phyloP scores from a whole-genome alignment of 2,113 vertebrate species.

The Coracopsis vasa region DNA sequence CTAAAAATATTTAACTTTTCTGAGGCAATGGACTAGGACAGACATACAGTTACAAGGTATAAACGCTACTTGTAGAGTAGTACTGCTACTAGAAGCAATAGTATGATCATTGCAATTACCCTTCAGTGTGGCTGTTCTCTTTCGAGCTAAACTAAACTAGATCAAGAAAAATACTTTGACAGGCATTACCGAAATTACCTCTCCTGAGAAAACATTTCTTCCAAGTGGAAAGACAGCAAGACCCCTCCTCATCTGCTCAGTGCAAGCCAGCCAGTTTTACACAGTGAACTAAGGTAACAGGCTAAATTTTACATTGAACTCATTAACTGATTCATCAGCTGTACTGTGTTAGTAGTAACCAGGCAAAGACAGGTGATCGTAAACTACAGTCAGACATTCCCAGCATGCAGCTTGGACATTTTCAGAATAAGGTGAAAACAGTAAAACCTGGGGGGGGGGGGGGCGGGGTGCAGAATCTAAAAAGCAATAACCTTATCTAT shows the following conservation, averaged over 20 bases:
- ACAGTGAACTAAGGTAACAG: not conserved
- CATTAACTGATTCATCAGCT: not conserved
- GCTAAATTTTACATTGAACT: not conserved
- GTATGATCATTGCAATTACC: rapidly evolving
- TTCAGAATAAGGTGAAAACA: not conserved
- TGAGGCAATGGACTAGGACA: not conserved
- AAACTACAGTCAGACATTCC: not conserved
- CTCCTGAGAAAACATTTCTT: not conserved
- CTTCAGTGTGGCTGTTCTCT: not conserved
- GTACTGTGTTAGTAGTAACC: not conserved
- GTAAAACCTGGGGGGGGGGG: not conserved
- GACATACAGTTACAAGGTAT: not conserved
- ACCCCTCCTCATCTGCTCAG: not conserved
- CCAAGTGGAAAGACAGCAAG: not conserved
- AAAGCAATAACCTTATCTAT: not conserved
- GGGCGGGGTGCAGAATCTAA: no score
- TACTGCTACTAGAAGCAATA: not conserved
- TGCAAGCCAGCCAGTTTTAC: not conserved
- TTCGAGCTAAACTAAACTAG: not conserved
- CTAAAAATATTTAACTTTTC: not conserved
- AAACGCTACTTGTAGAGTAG: not conserved
- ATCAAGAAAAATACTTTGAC: not conserved
- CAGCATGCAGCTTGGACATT: not conserved
- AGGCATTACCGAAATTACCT: not conserved
- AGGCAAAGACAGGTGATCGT: not conserved